Percentiles rank a stretch among this genome's conserved stretches.
These are phyloP conservation scores for Antidorcas marsupialis DNA, from an alignment of 2,113 vertebrate genomes.

Conservation along the genomic window DNA sequence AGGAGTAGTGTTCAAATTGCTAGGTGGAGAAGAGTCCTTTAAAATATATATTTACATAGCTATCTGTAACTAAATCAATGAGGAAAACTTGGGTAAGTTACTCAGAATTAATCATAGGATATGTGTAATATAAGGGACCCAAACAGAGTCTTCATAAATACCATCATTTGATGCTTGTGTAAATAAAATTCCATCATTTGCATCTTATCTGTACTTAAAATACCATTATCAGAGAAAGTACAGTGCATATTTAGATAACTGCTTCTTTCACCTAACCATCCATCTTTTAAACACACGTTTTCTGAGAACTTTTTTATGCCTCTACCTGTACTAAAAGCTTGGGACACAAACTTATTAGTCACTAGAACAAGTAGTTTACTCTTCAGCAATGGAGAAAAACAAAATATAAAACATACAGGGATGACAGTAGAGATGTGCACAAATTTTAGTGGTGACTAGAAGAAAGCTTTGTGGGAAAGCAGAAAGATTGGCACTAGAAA, in stretches of 20 bases:
- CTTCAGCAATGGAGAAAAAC: not conserved
- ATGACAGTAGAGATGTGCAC: accelerated
- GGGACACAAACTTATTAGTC: not conserved
- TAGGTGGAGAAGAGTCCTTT: not conserved
- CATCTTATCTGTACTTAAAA: not conserved
- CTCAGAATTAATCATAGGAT: not conserved
- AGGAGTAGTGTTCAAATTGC: not conserved
- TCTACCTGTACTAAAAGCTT: not conserved
- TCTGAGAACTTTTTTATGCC: not conserved
- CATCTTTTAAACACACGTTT: not conserved
- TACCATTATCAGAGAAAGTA: not conserved
- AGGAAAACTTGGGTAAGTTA: not conserved
- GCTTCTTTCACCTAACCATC: not conserved
- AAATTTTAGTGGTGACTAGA: not conserved
- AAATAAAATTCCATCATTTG: not conserved
- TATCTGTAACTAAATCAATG: not conserved
- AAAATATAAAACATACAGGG: not conserved
- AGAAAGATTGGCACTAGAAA: not conserved
- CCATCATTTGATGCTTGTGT: not conserved
- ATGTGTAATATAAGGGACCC: not conserved
- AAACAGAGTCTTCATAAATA: not conserved
- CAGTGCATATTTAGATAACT: not conserved
- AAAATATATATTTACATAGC: not conserved
- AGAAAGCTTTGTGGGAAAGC: not conserved
- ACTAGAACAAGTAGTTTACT: not conserved